Percentiles rank a stretch among this genome's conserved stretches.
Evolutionary conservation across 2,888 invertebrate species (phyloP).

Genomic region (Drosophila imparisetae): DNA sequence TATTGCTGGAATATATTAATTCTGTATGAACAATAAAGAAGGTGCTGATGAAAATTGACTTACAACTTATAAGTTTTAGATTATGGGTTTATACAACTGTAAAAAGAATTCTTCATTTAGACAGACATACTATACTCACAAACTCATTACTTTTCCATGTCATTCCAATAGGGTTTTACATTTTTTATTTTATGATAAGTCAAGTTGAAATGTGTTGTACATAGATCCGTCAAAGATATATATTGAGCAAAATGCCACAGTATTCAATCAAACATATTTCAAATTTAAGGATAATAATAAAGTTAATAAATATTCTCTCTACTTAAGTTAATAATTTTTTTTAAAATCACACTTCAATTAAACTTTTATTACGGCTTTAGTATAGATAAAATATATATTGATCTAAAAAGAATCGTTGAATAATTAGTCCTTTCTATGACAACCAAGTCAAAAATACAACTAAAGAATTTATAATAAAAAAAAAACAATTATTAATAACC

Average conservation of each 20-base stretch:
- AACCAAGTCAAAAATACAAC: neutral
- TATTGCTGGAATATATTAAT: neutral
- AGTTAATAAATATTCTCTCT: neutral
- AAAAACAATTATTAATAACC: neutral
- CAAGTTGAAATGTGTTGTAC: neutral
- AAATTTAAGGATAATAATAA: neutral
- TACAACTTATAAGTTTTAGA: rapidly evolving
- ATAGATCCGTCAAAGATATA: neutral
- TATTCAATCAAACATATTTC: rapidly evolving
- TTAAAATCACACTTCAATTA: too few relatives aligned
- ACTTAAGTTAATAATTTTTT: neutral
- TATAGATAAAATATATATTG: neutral
- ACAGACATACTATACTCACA: neutral
- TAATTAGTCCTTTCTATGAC: neutral
- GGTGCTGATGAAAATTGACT: neutral
- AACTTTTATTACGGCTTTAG: neutral
- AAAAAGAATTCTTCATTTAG: neutral
- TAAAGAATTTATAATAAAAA: too few relatives aligned
- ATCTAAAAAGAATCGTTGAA: neutral
- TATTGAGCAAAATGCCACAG: neutral
- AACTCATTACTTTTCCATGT: neutral
- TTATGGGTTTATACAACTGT: neutral
- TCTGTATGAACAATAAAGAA: neutral
- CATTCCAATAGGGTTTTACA: neutral
- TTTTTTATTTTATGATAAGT: neutral